Evolutionary conservation across 2,113 vertebrate species (phyloP).

Genomic region (Rhinolophus sinicus): DNA sequence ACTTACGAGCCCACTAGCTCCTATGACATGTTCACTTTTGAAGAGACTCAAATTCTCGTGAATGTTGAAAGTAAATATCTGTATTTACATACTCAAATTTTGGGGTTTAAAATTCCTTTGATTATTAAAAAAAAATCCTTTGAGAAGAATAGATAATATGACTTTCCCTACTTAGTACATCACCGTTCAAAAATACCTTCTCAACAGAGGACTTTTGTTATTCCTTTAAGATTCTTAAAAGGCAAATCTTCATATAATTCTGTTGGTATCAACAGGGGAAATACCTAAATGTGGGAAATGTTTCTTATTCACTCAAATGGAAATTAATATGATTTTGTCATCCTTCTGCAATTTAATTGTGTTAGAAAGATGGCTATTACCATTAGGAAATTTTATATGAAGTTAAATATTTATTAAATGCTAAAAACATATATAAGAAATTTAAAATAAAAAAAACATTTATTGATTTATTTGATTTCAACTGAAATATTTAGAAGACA

Average conservation of each 20-base stretch:
- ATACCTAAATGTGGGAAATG: not conserved
- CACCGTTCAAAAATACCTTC: not conserved
- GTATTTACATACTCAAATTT: not conserved
- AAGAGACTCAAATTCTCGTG: not conserved
- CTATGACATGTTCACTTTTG: not conserved
- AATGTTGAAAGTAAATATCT: not conserved
- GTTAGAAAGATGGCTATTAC: not conserved
- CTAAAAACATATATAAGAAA: not conserved
- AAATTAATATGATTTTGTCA: not conserved
- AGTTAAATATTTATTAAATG: not conserved
- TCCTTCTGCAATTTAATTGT: not conserved
- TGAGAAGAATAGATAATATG: not conserved
- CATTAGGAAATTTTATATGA: not conserved
- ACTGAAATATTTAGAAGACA: not conserved
- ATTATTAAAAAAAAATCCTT: not conserved
- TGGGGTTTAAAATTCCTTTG: not conserved
- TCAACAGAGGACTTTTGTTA: not conserved
- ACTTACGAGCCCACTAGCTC: not conserved
- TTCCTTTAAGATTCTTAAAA: not conserved
- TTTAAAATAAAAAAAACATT: conserved; percentile 2
- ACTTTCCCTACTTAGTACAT: not conserved
- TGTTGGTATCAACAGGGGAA: not conserved
- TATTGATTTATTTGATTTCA: not conserved
- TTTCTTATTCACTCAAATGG: not conserved
- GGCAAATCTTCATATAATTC: not conserved